Conservation (phyloP, 2,797 vertebrate species). For the Hemitrygon akajei region DNA sequence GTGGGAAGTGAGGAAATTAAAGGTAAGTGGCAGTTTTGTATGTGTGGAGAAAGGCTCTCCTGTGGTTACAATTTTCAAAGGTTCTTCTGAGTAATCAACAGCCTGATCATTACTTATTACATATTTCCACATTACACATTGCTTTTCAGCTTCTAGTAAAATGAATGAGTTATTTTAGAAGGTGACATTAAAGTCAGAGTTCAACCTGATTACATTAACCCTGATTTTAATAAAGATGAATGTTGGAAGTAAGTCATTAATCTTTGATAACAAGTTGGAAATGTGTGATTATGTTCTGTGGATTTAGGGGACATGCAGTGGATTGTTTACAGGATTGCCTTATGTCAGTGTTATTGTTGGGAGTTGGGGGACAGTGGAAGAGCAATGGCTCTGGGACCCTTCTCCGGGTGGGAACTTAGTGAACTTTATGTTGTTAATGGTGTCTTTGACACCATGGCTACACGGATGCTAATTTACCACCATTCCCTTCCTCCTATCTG, state of each 20-base stretch:
- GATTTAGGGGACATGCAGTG: no score
- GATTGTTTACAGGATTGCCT: no score
- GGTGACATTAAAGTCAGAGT: not conserved
- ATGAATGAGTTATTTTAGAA: not conserved
- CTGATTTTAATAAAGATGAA: no score
- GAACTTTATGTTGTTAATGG: no score
- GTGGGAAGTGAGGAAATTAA: not conserved
- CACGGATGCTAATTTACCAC: not conserved
- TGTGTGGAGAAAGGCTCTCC: not conserved
- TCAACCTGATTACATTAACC: not conserved
- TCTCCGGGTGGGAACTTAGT: no score
- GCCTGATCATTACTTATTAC: not conserved
- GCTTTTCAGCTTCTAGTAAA: not conserved
- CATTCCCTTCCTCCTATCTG: not conserved
- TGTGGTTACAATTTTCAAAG: not conserved
- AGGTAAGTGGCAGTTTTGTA: not conserved
- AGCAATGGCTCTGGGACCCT: no score
- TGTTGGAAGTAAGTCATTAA: no score
- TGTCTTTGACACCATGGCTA: no score
- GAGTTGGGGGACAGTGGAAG: no score
- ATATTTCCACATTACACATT: not conserved
- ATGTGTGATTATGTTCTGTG: no score
- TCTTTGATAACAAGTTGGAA: no score
- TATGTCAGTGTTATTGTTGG: no score
- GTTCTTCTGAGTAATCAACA: not conserved